A percentile compares a stretch with the other conserved stretches of the same genome.
Evolutionary conservation across 2,888 invertebrate genomes (phyloP).

Genomic region (Synergus laeviventris): DNA sequence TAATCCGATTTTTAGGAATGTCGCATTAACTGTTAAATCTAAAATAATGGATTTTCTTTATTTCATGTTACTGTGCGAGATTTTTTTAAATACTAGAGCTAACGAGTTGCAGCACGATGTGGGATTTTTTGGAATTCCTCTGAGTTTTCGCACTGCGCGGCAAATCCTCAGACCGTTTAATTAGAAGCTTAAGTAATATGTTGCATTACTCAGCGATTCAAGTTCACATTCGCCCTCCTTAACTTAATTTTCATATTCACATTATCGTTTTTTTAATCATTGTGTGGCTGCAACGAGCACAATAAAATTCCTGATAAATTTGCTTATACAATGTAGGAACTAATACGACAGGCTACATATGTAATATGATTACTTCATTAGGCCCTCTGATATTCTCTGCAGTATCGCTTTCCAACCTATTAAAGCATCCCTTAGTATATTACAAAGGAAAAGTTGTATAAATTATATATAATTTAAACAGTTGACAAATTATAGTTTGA

Average conservation of each 20-base stretch:
- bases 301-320: not conserved
- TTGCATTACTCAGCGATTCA: slow-evolving; percentile 36
- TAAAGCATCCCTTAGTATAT: slow-evolving; percentile 1
- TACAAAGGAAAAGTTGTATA: not conserved
- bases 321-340: not conserved
- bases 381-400: not conserved
- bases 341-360: slow-evolving; percentile 5
- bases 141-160: slow-evolving; percentile 21
- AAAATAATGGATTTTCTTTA: not conserved
- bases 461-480: no score
- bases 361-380: slow-evolving; percentile 21
- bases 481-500: no score
- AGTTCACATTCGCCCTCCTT: slow-evolving; percentile 6
- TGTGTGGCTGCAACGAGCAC: not conserved
- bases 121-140: slow-evolving; percentile 22
- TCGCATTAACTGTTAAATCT: not conserved
- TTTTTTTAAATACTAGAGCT: slow-evolving; percentile 22
- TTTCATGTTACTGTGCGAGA: not conserved
- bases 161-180: slow-evolving; percentile 33
- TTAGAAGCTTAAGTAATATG: slow-evolving; percentile 29
- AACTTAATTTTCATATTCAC: not conserved
- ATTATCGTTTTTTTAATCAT: slow-evolving; percentile 1
- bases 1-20: no score
- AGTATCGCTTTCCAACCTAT: not conserved
- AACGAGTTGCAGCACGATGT: slow-evolving; percentile 16